Percentiles rank a stretch among this genome's conserved stretches.
Conservation (phyloP, 2,113 vertebrate genomes). For the Felis catus region DNA sequence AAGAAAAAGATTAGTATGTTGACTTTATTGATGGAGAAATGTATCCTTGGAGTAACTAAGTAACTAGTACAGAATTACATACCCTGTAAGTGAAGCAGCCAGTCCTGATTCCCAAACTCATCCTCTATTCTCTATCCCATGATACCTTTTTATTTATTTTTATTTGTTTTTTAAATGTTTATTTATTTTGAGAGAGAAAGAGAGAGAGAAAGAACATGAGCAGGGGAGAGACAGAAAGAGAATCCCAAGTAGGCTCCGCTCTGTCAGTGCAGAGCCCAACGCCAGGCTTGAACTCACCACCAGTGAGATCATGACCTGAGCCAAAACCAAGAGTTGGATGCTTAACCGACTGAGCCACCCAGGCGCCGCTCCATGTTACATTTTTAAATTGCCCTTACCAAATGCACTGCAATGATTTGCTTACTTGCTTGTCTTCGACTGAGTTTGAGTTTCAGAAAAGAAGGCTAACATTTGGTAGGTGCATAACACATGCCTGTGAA, state of each 20-base stretch:
- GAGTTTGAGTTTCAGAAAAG: not conserved
- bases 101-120: not conserved
- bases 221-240: no score
- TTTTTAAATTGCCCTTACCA: not conserved
- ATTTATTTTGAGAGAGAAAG: no score
- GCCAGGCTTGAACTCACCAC: no score
- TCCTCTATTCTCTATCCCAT: not conserved
- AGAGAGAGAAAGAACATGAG: no score
- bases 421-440: not conserved
- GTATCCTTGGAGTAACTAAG: not conserved
- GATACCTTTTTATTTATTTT: no score
- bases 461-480: not conserved
- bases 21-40: not conserved
- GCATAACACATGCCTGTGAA: not conserved
- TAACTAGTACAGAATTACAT: not conserved
- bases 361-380: accelerated
- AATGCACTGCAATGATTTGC: not conserved
- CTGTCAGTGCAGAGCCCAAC: no score
- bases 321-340: no score
- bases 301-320: no score
- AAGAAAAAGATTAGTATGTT: not conserved
- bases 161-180: no score
- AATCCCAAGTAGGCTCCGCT: no score
- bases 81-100: no score
- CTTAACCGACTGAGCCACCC: no score